A percentile compares a stretch with the other conserved stretches of the same genome.
Evolutionary conservation across 2,888 invertebrate species (phyloP).

Genomic region (Epinotia brunnichana): DNA sequence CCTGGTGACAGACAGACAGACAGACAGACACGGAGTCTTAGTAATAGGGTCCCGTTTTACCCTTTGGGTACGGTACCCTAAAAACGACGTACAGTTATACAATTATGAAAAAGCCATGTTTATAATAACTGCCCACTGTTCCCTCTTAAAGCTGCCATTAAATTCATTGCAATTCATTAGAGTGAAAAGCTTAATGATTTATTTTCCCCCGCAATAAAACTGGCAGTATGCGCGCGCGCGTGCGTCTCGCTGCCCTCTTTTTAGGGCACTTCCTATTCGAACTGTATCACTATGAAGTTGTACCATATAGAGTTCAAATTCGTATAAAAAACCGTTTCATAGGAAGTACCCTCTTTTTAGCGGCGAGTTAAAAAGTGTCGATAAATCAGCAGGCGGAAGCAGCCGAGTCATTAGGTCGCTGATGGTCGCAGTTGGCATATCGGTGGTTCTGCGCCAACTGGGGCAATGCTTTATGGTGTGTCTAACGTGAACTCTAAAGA

Average conservation of each 20-base stretch:
- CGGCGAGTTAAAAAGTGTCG: conserved; percentile 19
- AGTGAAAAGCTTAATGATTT: conserved; percentile 16
- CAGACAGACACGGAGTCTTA: too few relatives aligned
- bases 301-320: not conserved
- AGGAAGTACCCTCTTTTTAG: conserved; percentile 27
- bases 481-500: not conserved
- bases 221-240: not conserved
- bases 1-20: too few relatives aligned
- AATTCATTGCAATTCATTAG: not conserved
- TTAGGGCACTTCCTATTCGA: not conserved
- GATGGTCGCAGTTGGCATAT: not conserved
- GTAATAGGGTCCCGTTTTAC: too few relatives aligned
- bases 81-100: not conserved
- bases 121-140: not conserved
- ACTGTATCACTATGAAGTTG: not conserved
- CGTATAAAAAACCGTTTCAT: not conserved
- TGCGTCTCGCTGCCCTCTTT: conserved; percentile 18
- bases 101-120: not conserved
- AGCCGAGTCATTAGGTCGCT: conserved; percentile 47
- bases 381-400: conserved; percentile 49
- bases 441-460: not conserved
- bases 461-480: not conserved
- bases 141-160: not conserved
- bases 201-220: conserved; percentile 18
- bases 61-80: too few relatives aligned